Conservation (phyloP, 2,113 vertebrate genomes). For the Cavia porcellus region DNA sequence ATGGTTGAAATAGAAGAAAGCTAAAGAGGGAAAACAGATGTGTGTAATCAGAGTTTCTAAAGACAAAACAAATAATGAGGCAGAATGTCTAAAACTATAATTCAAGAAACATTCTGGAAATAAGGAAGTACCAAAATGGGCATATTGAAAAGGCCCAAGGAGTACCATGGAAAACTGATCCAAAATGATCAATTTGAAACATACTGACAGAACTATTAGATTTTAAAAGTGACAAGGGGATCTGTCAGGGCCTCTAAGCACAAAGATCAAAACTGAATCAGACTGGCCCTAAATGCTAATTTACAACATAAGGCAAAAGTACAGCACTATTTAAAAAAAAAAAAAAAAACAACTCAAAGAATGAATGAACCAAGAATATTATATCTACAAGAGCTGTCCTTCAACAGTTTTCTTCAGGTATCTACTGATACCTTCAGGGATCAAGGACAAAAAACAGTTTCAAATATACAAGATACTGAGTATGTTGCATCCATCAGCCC, state of each 20-base stretch:
- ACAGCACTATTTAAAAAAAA: not conserved
- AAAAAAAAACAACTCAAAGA: not conserved
- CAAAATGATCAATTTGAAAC: not conserved
- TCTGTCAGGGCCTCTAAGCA: not conserved
- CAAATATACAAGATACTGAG: not conserved
- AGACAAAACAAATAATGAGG: not conserved
- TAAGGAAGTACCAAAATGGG: not conserved
- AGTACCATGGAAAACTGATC: not conserved
- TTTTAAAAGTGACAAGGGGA: not conserved
- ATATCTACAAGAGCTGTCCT: not conserved
- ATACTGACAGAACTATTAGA: not conserved
- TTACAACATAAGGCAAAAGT: not conserved
- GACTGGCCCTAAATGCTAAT: not conserved
- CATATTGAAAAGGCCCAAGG: not conserved
- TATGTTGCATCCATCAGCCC: not conserved
- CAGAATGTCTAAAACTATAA: constrained; percentile 1
- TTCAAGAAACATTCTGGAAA: constrained; percentile 10
- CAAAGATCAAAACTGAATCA: not conserved
- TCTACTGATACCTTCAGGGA: not conserved
- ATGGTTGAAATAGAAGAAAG: not conserved
- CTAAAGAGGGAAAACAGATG: not conserved
- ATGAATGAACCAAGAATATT: not conserved
- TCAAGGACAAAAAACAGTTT: not conserved
- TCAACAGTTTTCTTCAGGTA: not conserved
- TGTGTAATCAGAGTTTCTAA: not conserved